Evolutionary conservation across 2,797 vertebrate species (phyloP).

Genomic region (Gobionotothen gibberifrons): DNA sequence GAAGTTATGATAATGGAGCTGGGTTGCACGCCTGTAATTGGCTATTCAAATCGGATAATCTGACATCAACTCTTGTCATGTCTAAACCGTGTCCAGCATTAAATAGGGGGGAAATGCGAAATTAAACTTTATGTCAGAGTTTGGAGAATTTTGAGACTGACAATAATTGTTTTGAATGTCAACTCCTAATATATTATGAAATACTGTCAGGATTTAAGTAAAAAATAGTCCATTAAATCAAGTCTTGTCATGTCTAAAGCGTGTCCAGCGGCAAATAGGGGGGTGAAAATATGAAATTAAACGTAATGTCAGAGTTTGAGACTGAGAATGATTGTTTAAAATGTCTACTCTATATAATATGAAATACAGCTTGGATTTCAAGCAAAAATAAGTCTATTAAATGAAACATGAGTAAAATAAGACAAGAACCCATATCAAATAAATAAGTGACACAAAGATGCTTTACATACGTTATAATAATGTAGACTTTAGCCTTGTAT

Average conservation of each 20-base stretch:
- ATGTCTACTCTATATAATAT: background rate
- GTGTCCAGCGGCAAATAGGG: slow-evolving; percentile 47
- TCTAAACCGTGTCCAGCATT: slow-evolving; percentile 65
- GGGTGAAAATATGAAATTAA: slow-evolving; percentile 17
- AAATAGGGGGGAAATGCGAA: slow-evolving; percentile 17
- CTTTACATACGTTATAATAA: too few species aligned
- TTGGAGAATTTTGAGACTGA: slow-evolving; percentile 5
- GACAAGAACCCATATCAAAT: background rate
- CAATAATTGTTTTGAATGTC: background rate
- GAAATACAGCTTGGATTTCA: background rate
- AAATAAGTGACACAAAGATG: background rate
- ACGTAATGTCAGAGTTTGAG: slow-evolving; percentile 6
- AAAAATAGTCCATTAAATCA: background rate
- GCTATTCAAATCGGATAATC: slow-evolving; percentile 69
- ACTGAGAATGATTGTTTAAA: background rate
- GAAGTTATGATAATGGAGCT: slow-evolving; percentile 65
- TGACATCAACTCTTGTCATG: slow-evolving; percentile 74
- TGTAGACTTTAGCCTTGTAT: background rate
- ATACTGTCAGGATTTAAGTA: background rate
- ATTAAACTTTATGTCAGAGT: slow-evolving; percentile 14
- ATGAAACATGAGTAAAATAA: background rate
- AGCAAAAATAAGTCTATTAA: background rate
- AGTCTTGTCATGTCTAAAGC: slow-evolving; percentile 72
- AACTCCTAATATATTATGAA: background rate
- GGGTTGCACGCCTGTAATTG: slow-evolving; percentile 65